Percentiles rank a stretch among this genome's conserved stretches.
Conservation (phyloP, 2,888 invertebrate species). For the Allacma fusca region DNA sequence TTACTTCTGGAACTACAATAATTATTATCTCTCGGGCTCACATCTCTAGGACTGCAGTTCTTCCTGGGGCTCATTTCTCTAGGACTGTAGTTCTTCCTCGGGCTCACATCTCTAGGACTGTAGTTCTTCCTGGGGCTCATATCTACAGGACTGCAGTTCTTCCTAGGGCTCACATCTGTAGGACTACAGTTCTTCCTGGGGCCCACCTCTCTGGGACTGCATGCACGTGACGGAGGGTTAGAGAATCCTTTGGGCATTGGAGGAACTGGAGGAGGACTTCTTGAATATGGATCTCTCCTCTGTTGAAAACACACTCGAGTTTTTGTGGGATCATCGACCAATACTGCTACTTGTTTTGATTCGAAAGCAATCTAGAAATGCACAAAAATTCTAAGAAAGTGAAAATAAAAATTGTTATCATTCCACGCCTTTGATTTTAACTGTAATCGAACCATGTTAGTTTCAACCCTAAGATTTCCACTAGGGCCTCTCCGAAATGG, state of each 20-base stretch:
- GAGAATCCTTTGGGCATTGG: background rate
- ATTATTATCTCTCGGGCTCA: no score
- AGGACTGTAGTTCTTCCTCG: no score
- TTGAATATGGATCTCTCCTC: background rate
- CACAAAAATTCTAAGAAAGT: constrained; percentile 1
- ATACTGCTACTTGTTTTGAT: constrained; percentile 50
- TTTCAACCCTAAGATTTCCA: constrained; percentile 50
- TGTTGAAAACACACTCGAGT: constrained; percentile 38
- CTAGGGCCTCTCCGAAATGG: constrained; percentile 44
- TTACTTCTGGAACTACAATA: no score
- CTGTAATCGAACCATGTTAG: constrained; percentile 33
- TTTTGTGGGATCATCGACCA: constrained; percentile 49
- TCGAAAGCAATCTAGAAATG: constrained; percentile 52
- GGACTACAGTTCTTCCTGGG: background rate
- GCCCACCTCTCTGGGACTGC: constrained; percentile 13
- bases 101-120: no score
- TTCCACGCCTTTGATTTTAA: background rate
- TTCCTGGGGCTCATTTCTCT: no score
- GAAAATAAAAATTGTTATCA: background rate
- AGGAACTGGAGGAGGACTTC: background rate
- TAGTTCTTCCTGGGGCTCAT: no score
- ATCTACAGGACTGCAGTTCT: no score
- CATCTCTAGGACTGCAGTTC: no score
- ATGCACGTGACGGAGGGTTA: background rate
- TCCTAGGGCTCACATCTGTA: background rate